Evolutionary conservation across 2,888 invertebrate genomes (phyloP), one percentile per base, ranked within the genome.

Genomic region (Eulithis testata): DNA sequence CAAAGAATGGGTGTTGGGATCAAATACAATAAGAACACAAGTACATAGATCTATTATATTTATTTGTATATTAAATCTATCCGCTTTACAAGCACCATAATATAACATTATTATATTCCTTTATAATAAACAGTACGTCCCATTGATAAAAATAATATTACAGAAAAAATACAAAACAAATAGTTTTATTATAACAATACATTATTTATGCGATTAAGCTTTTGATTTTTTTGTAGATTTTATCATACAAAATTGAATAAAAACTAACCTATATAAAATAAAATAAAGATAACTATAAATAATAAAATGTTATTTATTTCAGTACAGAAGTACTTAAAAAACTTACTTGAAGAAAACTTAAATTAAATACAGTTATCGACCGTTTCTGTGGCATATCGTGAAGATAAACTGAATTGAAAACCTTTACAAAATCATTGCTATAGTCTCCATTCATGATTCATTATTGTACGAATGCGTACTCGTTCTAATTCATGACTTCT

Each of bases 31-130:
- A 75, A 71, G 69, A 69, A 62, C 31, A 31, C 4, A 5, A 31
- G 31, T n/a, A 8, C 57, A 54, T 55, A 60, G 66, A 36, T 63
- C 58, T 54, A 57, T 66, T 66, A 73, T 74, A 73, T 79, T 82
- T 80, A 79, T 78, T 81, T 78, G 72, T 79, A 79, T 81, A 83
- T 78, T 82, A 79, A 84, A 82, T 82, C 79, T 76, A 83, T 79
- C 76, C 85, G 83, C 82, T 85, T 86, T 83, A 83, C 75, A 89
- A 91, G 91, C 91, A 91, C 90, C 91, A 85, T 83, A 80, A 84
- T 82, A 55, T 83, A 87, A 87, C 84, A 84, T 79, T 82, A 81
- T 78, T 80, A 86, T 84, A 87, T 74, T 76, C 85, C 79, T 86
- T 84, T 85, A 66, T 81, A 75, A 80, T 76, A 82, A 88, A 87